Evolutionary conservation across 92 coral and sea anemone genomes (phyloP).

Genomic region (Porites cylindrica): DNA sequence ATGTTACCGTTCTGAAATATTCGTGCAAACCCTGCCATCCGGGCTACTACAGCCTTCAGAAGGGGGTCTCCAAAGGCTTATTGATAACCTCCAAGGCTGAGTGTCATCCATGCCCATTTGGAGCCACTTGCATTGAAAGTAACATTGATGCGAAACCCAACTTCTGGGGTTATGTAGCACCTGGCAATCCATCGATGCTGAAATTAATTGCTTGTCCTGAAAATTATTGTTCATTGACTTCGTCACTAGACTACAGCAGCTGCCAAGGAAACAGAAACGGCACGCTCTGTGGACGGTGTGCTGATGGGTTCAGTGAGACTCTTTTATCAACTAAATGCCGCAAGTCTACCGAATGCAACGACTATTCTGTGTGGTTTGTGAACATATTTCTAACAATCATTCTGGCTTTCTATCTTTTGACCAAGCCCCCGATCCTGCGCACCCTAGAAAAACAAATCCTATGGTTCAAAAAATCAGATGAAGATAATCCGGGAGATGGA

Average conservation of each 20-base stretch:
- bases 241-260: constrained; percentile 31
- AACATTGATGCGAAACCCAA: constrained; percentile 48
- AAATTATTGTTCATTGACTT: constrained; percentile 53
- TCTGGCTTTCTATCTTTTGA: constrained; percentile 33
- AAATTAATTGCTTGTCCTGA: constrained; percentile 62
- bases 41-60: constrained; percentile 59
- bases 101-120: constrained; percentile 69
- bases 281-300: constrained; percentile 67
- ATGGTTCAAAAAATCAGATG: not conserved
- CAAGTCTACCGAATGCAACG: constrained; percentile 36
- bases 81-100: not conserved
- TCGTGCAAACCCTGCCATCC: constrained; percentile 53
- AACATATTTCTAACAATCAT: constrained; percentile 18
- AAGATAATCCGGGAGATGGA: not conserved
- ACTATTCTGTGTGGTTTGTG: constrained; percentile 57
- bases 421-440: not conserved
- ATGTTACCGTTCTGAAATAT: constrained; percentile 47
- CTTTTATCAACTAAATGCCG: constrained; percentile 63
- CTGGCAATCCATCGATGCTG: constrained; percentile 45
- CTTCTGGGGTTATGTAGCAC: constrained; percentile 62
- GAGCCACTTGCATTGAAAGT: constrained; percentile 44
- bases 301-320: constrained; percentile 58
- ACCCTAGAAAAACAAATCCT: not conserved
- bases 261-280: constrained; percentile 71
- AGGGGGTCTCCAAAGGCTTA: constrained; percentile 58